Conservation (phyloP, 2,888 invertebrate species). For the Pseudococcus viburni region DNA sequence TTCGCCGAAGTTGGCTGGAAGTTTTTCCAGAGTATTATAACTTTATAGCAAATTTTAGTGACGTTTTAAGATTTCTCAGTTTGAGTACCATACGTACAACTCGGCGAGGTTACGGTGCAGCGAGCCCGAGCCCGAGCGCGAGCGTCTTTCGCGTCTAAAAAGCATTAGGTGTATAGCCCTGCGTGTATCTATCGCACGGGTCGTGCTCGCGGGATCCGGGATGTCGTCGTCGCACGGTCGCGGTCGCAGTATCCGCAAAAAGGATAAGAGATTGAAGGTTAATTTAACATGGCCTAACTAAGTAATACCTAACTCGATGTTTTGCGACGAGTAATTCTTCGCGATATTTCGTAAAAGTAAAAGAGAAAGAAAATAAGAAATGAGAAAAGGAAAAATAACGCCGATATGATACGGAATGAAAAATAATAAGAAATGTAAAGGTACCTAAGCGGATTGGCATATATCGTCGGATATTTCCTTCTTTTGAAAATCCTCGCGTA, state of each 20-base stretch:
- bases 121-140: neutral
- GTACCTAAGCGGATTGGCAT: constrained; percentile 35
- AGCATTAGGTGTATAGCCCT: neutral
- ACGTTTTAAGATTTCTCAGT: constrained; percentile 14
- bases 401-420: constrained; percentile 22
- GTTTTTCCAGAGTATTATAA: constrained; percentile 25
- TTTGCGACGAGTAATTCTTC: constrained; percentile 6
- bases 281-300: neutral
- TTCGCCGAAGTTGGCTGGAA: constrained; percentile 22
- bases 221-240: too few species aligned
- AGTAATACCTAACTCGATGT: neutral
- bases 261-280: neutral
- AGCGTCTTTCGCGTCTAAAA: neutral
- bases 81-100: neutral
- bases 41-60: constrained; percentile 8
- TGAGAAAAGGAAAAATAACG: neutral
- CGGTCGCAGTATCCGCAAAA: too few species aligned
- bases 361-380: neutral
- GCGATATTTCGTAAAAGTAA: neutral
- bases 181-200: too few species aligned
- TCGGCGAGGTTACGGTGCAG: neutral
- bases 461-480: constrained; percentile 22
- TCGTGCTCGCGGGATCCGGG: too few species aligned
- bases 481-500: constrained; percentile 20
- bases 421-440: constrained; percentile 31